These are phyloP conservation scores for Zosterops lateralis DNA, from an alignment of 2,113 vertebrate genomes.

Conservation along the genomic window DNA sequence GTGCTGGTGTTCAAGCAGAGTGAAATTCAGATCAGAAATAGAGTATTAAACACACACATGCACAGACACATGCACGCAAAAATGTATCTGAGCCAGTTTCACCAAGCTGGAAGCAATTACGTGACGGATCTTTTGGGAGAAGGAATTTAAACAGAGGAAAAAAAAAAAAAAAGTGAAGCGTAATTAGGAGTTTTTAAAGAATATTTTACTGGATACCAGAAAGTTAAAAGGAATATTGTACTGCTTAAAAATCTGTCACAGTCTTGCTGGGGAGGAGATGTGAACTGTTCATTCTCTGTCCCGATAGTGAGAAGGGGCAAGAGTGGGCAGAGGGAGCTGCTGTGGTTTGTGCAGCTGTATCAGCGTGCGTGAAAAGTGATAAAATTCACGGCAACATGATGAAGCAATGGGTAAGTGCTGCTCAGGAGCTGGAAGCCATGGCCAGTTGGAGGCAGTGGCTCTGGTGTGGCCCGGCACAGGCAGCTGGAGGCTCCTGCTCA, in stretches of 20 bases:
- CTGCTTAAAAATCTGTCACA: neutral
- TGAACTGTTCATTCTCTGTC: neutral
- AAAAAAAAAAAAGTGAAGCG: neutral
- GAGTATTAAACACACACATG: neutral
- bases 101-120: constrained; percentile 41
- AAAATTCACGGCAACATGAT: rapidly evolving
- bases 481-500: neutral
- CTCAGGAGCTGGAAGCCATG: neutral
- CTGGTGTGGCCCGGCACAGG: neutral
- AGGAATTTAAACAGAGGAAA: neutral
- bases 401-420: neutral
- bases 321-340: neutral
- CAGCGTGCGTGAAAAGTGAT: neutral
- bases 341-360: neutral
- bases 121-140: constrained; percentile 36
- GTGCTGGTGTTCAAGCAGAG: neutral
- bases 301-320: neutral
- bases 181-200: constrained; percentile 17
- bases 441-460: neutral
- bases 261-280: neutral
- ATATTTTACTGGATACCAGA: neutral
- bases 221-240: neutral
- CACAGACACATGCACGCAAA: neutral
- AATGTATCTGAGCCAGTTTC: neutral
- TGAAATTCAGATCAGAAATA: neutral